A percentile compares a stretch with the other conserved stretches of the same genome.
Conservation (phyloP, 2,113 vertebrate genomes). For the Fukomys damarensis region DNA sequence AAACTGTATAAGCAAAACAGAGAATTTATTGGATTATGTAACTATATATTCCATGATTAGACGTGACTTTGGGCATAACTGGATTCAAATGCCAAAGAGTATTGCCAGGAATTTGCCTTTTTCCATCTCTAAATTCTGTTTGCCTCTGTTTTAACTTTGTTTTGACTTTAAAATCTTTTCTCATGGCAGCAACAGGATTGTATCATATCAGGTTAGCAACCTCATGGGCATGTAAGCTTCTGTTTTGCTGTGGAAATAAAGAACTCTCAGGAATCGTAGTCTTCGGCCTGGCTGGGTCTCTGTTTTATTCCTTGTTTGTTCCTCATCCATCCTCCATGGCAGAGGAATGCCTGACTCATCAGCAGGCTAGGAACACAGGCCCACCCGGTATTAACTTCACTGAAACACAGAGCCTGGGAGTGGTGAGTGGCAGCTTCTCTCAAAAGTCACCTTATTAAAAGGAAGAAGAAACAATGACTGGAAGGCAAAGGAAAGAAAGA, state of each 20-base stretch:
- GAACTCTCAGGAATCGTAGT: constrained; percentile 38
- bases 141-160: constrained; percentile 21
- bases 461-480: not conserved
- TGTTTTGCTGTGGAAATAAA: constrained; percentile 43
- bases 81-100: not conserved
- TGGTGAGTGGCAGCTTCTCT: not conserved
- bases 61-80: not conserved
- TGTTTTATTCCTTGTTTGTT: constrained; percentile 51
- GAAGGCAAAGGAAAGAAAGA: not conserved
- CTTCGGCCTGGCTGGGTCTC: constrained; percentile 8
- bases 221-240: not conserved
- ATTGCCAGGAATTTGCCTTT: constrained; percentile 39
- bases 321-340: constrained; percentile 11
- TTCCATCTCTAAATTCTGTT: constrained; percentile 40
- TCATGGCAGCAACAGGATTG: not conserved
- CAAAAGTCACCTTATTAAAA: not conserved
- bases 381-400: not conserved
- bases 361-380: not conserved
- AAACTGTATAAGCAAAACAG: not conserved
- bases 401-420: not conserved
- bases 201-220: not conserved
- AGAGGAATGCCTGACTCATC: constrained; percentile 33
- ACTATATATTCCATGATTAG: constrained; percentile 14
- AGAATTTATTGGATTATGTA: not conserved
- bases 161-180: constrained; percentile 45